These are phyloP conservation scores for Heliconius melpomene DNA, from an alignment of 1,140 invertebrate genomes.

Conservation along the genomic window DNA sequence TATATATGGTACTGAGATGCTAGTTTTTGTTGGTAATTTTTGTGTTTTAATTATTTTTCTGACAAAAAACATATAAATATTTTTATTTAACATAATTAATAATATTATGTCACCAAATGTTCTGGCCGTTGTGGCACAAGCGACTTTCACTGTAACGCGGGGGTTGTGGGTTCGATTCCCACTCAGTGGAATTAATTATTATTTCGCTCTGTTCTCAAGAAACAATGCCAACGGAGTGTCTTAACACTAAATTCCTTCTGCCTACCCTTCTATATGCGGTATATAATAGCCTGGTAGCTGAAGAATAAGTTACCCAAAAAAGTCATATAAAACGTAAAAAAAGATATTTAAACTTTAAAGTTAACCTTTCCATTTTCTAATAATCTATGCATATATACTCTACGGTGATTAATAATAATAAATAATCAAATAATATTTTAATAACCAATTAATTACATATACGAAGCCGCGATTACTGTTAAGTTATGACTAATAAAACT, in stretches of 20 bases:
- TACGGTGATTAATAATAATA: background rate
- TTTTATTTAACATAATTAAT: background rate
- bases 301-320: too few relatives aligned
- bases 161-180: too few relatives aligned
- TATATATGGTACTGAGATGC: background rate
- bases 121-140: too few relatives aligned
- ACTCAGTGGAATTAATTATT: too few relatives aligned
- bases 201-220: too few relatives aligned
- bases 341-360: background rate
- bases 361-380: background rate
- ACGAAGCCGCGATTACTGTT: conserved; percentile 3
- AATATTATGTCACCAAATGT: background rate
- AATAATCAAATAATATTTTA: conserved; percentile 10
- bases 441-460: conserved; percentile 10
- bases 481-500: conserved; percentile 17
- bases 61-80: background rate
- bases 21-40: background rate
- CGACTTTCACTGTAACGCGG: too few relatives aligned
- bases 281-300: too few relatives aligned
- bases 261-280: too few relatives aligned
- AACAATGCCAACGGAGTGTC: too few relatives aligned
- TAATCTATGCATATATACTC: background rate
- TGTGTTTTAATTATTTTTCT: background rate
- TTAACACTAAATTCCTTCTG: too few relatives aligned
- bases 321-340: background rate